Conservation (phyloP, 2,113 vertebrate genomes). For the Sus scrofa region T2T-Sscrofa CM000826.6:138769501-138770000, state of each 20-base stretch:
- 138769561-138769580: too few species aligned
- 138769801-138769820: not conserved
- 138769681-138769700: too few species aligned
- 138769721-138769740: too few species aligned
- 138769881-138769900: not conserved
- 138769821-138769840: not conserved
- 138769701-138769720: too few species aligned
- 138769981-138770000: not conserved
- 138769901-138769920: not conserved
- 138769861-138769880: not conserved
- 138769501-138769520: not conserved
- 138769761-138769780: too few species aligned
- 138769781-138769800: not conserved
- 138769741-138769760: too few species aligned
- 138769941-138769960: not conserved
- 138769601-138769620: too few species aligned
- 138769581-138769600: too few species aligned
- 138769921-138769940: not conserved
- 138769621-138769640: too few species aligned
- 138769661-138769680: too few species aligned
- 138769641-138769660: too few species aligned
- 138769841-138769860: not conserved
- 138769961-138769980: not conserved
- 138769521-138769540: not conserved
- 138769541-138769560: too few species aligned